These are phyloP conservation scores for Isotomurus palustris DNA, from an alignment of 2,888 invertebrate genomes.

Conservation along the genomic window DNA sequence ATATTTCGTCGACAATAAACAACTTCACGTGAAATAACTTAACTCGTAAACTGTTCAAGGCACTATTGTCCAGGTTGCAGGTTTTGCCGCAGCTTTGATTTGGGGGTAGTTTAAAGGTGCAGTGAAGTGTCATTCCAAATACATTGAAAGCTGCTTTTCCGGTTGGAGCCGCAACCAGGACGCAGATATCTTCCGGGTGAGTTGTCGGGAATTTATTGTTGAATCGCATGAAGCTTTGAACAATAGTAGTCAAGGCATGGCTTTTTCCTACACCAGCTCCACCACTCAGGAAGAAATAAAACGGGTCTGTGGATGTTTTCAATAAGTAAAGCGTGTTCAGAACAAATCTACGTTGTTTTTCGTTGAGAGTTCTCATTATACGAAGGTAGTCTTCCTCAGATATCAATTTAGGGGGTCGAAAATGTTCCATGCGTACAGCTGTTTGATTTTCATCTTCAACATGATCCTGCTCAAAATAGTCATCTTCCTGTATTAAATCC, in stretches of 20 bases:
- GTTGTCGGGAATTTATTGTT: slow-evolving; percentile 10
- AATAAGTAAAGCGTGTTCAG: slow-evolving; percentile 27
- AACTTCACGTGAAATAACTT: slow-evolving; percentile 1
- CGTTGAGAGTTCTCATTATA: slow-evolving; percentile 32
- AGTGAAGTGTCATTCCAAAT: slow-evolving; percentile 45
- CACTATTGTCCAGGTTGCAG: not conserved
- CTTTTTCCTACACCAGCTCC: slow-evolving; percentile 48
- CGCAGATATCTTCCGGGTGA: slow-evolving; percentile 6
- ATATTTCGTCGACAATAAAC: slow-evolving; percentile 20
- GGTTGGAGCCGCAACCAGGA: slow-evolving; percentile 34
- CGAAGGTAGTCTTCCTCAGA: slow-evolving; percentile 22
- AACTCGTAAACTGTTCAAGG: not conserved
- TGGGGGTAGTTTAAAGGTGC: slow-evolving; percentile 30
- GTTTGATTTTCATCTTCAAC: not conserved
- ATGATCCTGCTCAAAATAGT: not conserved
- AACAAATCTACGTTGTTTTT: slow-evolving; percentile 29
- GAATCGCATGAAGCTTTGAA: slow-evolving; percentile 16
- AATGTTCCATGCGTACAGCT: not conserved
- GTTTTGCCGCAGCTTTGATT: slow-evolving; percentile 1
- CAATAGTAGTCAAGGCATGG: slow-evolving; percentile 43
- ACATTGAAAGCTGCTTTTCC: slow-evolving; percentile 47
- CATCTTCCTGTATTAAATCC: slow-evolving; percentile 5
- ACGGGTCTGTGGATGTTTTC: slow-evolving; percentile 34
- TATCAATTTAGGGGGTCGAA: slow-evolving; percentile 21
- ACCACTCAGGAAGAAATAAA: slow-evolving; percentile 44